Evolutionary conservation across 2,113 vertebrate species (phyloP), one percentile per base, ranked within the genome.

Genomic region (Corythaixoides concolor): DNA sequence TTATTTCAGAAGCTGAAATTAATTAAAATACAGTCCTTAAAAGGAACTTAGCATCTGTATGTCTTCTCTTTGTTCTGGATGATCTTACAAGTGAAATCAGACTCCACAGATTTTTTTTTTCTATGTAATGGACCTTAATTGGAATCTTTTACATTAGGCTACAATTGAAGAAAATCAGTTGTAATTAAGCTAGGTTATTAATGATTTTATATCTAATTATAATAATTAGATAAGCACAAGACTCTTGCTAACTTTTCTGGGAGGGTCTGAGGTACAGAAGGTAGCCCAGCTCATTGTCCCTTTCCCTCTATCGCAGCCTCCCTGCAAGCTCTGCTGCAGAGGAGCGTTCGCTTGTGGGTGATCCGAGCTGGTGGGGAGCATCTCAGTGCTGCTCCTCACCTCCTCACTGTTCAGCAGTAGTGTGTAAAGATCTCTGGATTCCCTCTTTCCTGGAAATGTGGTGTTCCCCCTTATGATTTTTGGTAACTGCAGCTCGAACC

Each of bases 181-280:
- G 60, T 72, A 92, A 96, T 96, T 93, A 93, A 94, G 26, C 20
- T 83, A 76, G 69, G 73, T 93, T 90, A 93, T 93, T 94, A 95
- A 87, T 87, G 35, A 91, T 76, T 56, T 82, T 82, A 28, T 58
- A 60, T 41, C 43, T 85, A 58, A 96, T 93, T 93, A 66, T 76
- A 76, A 85, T 62, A 88, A 85, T 89, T 33, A 76, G 49, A 90
- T 94, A 96, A 96, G 33, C 53, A 86, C 2, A 6, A 92, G 58
- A 62, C 66, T 50, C 37, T 32, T 85, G 37, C 15, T 82, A 78
- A 73, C 33, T 58, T 89, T 81, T 56, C 50, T 16, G 37, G 24
- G 41, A 56, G 19, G 33, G 32, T 27, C n/a, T 47, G 41, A 75
- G 52, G 33, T 32, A 12, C 0, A 12, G 55, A 78, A 91, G 85